Percentiles rank a stretch among this genome's conserved stretches.
Conservation (phyloP, 2,888 invertebrate genomes). For the Chrysolina americana region DNA sequence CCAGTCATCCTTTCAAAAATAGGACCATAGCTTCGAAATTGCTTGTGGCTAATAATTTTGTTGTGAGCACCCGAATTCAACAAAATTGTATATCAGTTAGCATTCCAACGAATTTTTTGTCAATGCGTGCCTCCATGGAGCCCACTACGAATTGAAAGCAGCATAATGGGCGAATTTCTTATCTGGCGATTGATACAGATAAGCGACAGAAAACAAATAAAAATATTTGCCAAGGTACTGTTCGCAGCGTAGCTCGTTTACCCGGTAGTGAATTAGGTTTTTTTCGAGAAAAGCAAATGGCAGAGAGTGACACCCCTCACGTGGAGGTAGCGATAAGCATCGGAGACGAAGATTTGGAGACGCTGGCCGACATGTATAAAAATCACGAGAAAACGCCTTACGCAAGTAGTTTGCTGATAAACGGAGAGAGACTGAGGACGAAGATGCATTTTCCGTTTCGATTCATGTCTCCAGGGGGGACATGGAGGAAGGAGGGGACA, state of each 20-base stretch:
- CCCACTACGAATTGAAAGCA: background rate
- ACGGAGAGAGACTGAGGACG: conserved; percentile 22
- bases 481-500: conserved; percentile 29
- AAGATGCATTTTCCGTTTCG: conserved; percentile 23
- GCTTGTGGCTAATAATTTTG: too few relatives aligned
- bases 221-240: conserved; percentile 1
- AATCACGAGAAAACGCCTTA: conserved; percentile 19
- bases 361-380: conserved; percentile 20
- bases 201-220: background rate
- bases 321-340: conserved; percentile 16
- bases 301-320: background rate
- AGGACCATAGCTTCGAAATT: too few relatives aligned
- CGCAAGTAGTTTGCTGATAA: conserved; percentile 24
- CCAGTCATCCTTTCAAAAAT: too few relatives aligned
- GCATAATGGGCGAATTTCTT: background rate
- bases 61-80: background rate
- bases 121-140: background rate
- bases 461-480: conserved; percentile 16
- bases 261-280: background rate
- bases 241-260: background rate
- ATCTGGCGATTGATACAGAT: background rate
- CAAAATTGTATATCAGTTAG: background rate
- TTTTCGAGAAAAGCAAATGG: conserved; percentile 1
- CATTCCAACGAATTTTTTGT: background rate
- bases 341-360: conserved; percentile 21